A percentile compares a stretch with the other conserved stretches of the same genome.
Evolutionary conservation across 1,140 invertebrate genomes (phyloP).

Genomic region (Polypedilum vanderplanki): DNA sequence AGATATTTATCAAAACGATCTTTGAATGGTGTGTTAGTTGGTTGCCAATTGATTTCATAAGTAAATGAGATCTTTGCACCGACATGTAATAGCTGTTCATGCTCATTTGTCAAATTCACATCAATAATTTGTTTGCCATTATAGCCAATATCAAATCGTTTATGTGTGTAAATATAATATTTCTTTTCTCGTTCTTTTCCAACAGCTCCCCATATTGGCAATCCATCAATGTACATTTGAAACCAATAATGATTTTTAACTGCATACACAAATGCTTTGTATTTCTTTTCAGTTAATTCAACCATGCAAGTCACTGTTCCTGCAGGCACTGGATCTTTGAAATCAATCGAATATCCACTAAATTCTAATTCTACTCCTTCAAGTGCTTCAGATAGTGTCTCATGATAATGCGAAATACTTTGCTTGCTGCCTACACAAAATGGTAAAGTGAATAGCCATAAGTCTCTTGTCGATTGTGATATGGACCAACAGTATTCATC

Average conservation of each 20-base stretch:
- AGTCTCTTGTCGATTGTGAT: conserved; percentile 98
- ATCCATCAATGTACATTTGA: conserved; percentile 99
- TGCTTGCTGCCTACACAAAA: conserved; percentile 89
- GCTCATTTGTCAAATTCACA: conserved; percentile 93
- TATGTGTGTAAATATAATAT: conserved; percentile 95
- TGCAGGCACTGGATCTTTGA: conserved; percentile 62
- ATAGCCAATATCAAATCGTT: conserved; percentile 97
- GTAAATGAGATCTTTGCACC: conserved; percentile 80
- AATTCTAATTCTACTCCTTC: conserved; percentile 97
- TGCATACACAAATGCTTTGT: conserved; percentile 92
- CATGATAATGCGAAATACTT: conserved; percentile 95
- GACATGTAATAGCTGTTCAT: conserved; percentile 71
- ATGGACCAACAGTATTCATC: conserved; percentile 99
- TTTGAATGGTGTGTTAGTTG: conserved; percentile 79
- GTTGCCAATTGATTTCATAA: conserved; percentile 98
- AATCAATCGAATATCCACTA: conserved; percentile 93
- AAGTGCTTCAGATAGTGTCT: conserved; percentile 94
- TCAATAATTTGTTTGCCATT: conserved; percentile 97
- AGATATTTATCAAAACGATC: conserved; percentile 99
- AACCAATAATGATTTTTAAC: conserved; percentile 99
- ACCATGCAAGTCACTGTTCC: conserved; percentile 81
- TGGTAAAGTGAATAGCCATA: conserved; percentile 96
- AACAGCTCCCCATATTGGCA: conserved; percentile 97
- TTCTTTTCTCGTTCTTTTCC: conserved; percentile 77
- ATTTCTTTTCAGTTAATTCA: conserved; percentile 74